These are phyloP conservation scores for Melitaea cinxia DNA, from an alignment of 1,140 invertebrate species.

Conservation along the genomic window DNA sequence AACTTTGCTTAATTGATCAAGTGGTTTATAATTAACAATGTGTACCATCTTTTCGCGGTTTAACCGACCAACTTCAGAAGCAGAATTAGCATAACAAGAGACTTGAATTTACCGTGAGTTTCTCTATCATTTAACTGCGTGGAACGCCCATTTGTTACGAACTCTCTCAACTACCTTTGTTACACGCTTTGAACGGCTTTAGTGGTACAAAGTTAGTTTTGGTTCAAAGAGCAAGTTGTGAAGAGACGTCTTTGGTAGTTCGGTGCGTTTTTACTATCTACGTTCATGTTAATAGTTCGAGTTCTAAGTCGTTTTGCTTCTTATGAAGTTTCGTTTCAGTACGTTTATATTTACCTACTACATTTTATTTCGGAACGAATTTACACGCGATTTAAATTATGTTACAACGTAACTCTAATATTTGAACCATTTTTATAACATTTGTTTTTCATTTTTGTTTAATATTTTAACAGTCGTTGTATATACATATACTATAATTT, in stretches of 20 bases:
- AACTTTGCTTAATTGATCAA: not conserved
- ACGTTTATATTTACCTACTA: not conserved
- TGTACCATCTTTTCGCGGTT: constrained; percentile 3
- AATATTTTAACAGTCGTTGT: too few species aligned
- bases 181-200: constrained; percentile 29
- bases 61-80: not conserved
- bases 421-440: not conserved
- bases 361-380: too few species aligned
- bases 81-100: constrained; percentile 35
- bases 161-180: constrained; percentile 37
- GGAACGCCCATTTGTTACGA: constrained; percentile 30
- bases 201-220: constrained; percentile 34
- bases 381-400: not conserved
- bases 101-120: constrained; percentile 26
- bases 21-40: not conserved
- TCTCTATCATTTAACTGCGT: constrained; percentile 36
- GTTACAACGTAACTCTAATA: not conserved
- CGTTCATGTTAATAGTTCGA: constrained; percentile 20
- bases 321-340: not conserved
- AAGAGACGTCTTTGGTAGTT: constrained; percentile 24
- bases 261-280: constrained; percentile 22
- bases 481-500: too few species aligned
- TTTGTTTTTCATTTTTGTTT: not conserved
- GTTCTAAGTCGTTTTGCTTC: constrained; percentile 22
- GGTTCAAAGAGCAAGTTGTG: constrained; percentile 30